These are phyloP conservation scores for Punctoribates punctum DNA, from an alignment of 2,888 invertebrate species.

Conservation along the genomic window DNA sequence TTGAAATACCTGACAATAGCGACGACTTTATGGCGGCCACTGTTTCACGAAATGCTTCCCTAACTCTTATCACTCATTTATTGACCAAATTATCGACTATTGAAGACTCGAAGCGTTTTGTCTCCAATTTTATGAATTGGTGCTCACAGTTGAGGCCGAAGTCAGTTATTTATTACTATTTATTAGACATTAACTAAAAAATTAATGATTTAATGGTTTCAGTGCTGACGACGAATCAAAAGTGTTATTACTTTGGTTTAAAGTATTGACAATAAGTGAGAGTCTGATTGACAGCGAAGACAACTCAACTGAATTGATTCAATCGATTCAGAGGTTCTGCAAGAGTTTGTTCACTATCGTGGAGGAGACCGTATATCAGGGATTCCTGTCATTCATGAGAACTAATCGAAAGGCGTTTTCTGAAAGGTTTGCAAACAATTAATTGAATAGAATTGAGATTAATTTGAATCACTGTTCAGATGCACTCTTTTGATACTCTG, in stretches of 20 bases:
- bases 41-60: conserved; percentile 11
- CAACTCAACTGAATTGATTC: conserved; percentile 13
- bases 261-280: conserved; percentile 14
- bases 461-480: not conserved
- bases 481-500: conserved; percentile 30
- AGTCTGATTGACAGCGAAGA: conserved; percentile 31
- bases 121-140: conserved; percentile 31
- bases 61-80: conserved; percentile 17
- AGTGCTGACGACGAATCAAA: conserved; percentile 25
- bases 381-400: conserved; percentile 41
- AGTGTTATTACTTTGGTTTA: conserved; percentile 18
- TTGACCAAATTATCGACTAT: conserved; percentile 25
- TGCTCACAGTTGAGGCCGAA: conserved; percentile 33
- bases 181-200: not conserved
- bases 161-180: not conserved
- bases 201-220: not conserved
- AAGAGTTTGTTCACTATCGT: conserved; percentile 25
- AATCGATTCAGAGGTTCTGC: conserved; percentile 22
- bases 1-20: conserved; percentile 11
- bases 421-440: not conserved
- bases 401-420: conserved; percentile 29
- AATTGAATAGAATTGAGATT: not conserved
- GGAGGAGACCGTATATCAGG: conserved; percentile 38
- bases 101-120: conserved; percentile 21
- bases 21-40: conserved; percentile 10